Base-by-base conservation (phyloP, 2,797 vertebrate genomes). In the Malacoctenus gilli region DNA sequence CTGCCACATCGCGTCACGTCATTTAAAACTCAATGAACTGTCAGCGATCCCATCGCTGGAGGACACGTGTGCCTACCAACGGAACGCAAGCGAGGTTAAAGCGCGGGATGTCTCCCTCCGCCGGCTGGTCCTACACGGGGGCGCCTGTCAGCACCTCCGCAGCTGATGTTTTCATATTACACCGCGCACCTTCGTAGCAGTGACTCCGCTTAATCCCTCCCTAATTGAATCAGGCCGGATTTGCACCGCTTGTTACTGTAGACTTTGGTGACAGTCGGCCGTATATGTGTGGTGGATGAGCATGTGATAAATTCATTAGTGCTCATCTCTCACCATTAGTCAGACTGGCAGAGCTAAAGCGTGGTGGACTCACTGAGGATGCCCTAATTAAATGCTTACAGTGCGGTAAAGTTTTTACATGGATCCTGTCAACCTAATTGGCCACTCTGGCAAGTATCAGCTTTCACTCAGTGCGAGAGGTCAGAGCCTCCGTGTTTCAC, bases 21-120 rank as follows among this genome's bases (percentile, higher is more conserved):
- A 85, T 83, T 88, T 82, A 77, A 77, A 62, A 76, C 58, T 72
- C 80, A 80, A 77, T 88, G 76, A 82, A 64, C 65, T 85, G 79
- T 84, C 74, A 63, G 57, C 41, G 57, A 75, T 63, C 75, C 84
- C 38, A 70, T 66, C 63, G 67, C 82, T 23, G 35, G 37, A 72
- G 83, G 78, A 80, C 73, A 80, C 69, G 68, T 77, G 75, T 54
- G 51, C 77, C 66, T 58, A 70, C 59, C 72, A 59, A 57, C 48
- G 21, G 15, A 52, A 73, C 47, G 58, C 53, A 62, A 47, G 36
- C 13, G 15, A 76, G 74, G 68, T 84, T 62, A 53, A 15, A 18
- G 21, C 50, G 28, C 32, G 3, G 40, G 53, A 35, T 20, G 22
- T 51, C 44, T 50, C 48, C 47, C 38, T 40, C 31, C 69, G 52